A percentile compares a stretch with the other conserved stretches of the same genome.
Evolutionary conservation across 2,888 invertebrate species (phyloP).

Genomic region (Lasiommata megera): DNA sequence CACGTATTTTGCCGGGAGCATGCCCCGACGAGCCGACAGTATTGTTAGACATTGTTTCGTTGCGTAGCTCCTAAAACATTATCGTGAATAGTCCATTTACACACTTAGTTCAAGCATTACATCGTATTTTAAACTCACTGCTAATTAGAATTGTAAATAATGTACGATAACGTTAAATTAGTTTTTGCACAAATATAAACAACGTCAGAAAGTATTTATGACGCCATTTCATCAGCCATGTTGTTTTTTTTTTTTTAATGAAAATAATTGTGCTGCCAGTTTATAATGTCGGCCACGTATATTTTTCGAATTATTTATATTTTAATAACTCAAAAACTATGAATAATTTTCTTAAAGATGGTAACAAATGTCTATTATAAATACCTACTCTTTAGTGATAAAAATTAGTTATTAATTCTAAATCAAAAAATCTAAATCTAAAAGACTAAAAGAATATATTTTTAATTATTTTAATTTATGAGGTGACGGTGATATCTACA

Average conservation of each 20-base stretch:
- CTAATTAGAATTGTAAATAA: conserved; percentile 27
- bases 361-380: too few relatives aligned
- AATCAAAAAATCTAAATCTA: too few relatives aligned
- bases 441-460: too few relatives aligned
- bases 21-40: conserved; percentile 78
- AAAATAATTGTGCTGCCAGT: conserved; percentile 32
- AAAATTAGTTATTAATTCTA: too few relatives aligned
- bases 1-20: conserved; percentile 82
- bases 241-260: conserved; percentile 42
- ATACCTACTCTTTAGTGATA: too few relatives aligned
- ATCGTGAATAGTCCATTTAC: conserved; percentile 40
- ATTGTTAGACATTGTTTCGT: conserved; percentile 71
- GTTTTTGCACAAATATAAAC: conserved; percentile 70
- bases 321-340: too few relatives aligned
- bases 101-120: conserved; percentile 43
- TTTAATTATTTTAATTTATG: too few relatives aligned
- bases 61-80: conserved; percentile 55
- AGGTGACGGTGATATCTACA: too few relatives aligned
- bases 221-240: conserved; percentile 78
- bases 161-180: conserved; percentile 32
- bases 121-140: conserved; percentile 48
- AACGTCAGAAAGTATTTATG: conserved; percentile 75
- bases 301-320: too few relatives aligned
- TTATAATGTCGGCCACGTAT: conserved; percentile 1
- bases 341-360: too few relatives aligned